A percentile compares a stretch with the other conserved stretches of the same genome.
These are phyloP conservation scores for Aramus guarauna DNA, from an alignment of 2,113 vertebrate species.

Conservation along the genomic window DNA sequence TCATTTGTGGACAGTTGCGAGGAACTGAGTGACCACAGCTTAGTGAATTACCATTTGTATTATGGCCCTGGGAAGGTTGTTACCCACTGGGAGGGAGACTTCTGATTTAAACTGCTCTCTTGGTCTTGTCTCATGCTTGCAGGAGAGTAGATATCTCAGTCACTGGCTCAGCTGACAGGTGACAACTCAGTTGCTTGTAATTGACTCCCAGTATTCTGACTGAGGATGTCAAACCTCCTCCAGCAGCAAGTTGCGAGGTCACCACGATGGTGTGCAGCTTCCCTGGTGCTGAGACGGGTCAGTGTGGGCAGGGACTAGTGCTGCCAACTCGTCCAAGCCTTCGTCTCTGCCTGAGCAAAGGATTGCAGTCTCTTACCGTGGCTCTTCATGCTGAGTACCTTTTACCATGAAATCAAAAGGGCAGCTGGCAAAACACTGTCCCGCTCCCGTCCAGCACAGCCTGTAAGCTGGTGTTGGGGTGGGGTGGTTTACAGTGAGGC, in stretches of 20 bases:
- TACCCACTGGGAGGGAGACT: background rate
- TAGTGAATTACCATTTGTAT: background rate
- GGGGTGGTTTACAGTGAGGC: background rate
- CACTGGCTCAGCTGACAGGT: background rate
- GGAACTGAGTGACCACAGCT: background rate
- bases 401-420: background rate
- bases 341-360: background rate
- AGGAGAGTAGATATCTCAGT: background rate
- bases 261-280: rapidly evolving
- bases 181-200: background rate
- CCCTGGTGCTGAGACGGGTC: background rate
- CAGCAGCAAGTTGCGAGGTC: background rate
- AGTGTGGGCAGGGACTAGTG: background rate
- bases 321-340: background rate
- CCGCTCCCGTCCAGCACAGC: background rate
- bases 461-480: background rate
- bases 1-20: background rate
- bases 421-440: background rate
- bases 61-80: background rate
- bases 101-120: background rate
- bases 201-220: background rate
- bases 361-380: background rate
- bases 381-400: background rate
- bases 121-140: background rate
- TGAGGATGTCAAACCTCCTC: background rate